These are phyloP conservation scores for Crotalus horridus DNA, from an alignment of 2,113 vertebrate species.

Conservation along the genomic window DNA sequence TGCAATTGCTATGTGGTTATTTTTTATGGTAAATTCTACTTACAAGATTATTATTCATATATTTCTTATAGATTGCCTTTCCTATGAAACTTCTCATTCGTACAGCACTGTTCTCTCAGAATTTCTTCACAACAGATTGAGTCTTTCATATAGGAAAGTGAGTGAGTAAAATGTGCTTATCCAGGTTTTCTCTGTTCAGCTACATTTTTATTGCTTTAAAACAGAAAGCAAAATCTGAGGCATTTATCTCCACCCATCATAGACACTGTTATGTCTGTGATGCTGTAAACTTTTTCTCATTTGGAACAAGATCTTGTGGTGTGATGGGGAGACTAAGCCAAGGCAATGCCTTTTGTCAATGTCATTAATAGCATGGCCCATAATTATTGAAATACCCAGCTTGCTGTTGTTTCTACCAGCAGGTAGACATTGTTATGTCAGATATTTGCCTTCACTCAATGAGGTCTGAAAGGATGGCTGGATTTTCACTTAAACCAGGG, in stretches of 20 bases:
- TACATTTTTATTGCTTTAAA: not conserved
- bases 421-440: not conserved
- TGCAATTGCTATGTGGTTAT: not conserved
- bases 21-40: not conserved
- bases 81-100: not conserved
- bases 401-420: constrained; percentile 4
- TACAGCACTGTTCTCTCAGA: too few relatives aligned
- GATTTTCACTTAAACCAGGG: constrained; percentile 7
- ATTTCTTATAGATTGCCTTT: not conserved
- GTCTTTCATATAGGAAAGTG: not conserved
- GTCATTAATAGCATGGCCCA: not conserved
- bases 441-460: not conserved
- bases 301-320: not conserved
- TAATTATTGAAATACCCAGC: not conserved
- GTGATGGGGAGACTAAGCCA: not conserved
- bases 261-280: not conserved
- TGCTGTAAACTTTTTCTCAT: not conserved
- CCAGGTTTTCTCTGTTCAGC: not conserved
- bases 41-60: not conserved
- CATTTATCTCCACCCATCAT: not conserved
- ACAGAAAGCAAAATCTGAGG: not conserved
- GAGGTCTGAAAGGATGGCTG: not conserved
- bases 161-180: not conserved
- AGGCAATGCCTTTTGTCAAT: rapidly evolving
- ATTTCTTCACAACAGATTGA: not conserved